These are phyloP conservation scores for Arbacia lixula DNA, from an alignment of 53 echinoderm and acorn worm species.

Conservation along the genomic window DNA sequence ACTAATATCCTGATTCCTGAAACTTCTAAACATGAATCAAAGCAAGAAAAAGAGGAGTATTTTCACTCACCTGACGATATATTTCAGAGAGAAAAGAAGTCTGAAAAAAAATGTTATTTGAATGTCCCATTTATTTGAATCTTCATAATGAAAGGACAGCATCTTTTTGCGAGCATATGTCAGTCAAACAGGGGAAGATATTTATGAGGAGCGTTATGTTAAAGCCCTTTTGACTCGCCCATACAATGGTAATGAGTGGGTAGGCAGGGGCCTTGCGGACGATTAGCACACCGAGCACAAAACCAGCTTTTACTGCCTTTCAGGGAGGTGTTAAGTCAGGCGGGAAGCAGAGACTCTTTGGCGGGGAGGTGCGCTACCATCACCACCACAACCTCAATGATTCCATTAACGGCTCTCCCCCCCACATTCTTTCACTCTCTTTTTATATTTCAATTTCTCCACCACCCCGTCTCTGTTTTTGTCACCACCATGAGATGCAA, in stretches of 20 bases:
- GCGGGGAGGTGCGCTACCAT: slow-evolving; percentile 1
- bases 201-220: slow-evolving; percentile 9
- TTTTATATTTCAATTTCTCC: slow-evolving; percentile 5
- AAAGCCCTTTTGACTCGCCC: slow-evolving; percentile 16
- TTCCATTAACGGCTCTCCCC: not conserved
- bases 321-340: slow-evolving; percentile 37
- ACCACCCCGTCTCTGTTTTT: not conserved
- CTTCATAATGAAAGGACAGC: slow-evolving; percentile 33
- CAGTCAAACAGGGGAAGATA: too few species aligned
- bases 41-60: too few species aligned
- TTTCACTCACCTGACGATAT: too few species aligned
- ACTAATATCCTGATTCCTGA: too few species aligned
- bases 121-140: too few species aligned
- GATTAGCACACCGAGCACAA: slow-evolving; percentile 35
- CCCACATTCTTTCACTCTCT: not conserved
- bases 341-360: slow-evolving; percentile 11
- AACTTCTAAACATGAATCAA: too few species aligned
- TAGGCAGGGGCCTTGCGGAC: slow-evolving; percentile 25
- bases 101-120: too few species aligned
- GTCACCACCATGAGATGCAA: not conserved
- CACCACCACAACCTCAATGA: not conserved
- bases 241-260: slow-evolving; percentile 34
- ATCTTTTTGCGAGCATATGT: too few species aligned
- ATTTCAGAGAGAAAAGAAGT: too few species aligned
- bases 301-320: slow-evolving; percentile 38